A percentile compares a stretch with the other conserved stretches of the same genome.
phyloP scores from a whole-genome alignment of 1,140 invertebrate genomes.

The Brachionus angularis region DNA sequence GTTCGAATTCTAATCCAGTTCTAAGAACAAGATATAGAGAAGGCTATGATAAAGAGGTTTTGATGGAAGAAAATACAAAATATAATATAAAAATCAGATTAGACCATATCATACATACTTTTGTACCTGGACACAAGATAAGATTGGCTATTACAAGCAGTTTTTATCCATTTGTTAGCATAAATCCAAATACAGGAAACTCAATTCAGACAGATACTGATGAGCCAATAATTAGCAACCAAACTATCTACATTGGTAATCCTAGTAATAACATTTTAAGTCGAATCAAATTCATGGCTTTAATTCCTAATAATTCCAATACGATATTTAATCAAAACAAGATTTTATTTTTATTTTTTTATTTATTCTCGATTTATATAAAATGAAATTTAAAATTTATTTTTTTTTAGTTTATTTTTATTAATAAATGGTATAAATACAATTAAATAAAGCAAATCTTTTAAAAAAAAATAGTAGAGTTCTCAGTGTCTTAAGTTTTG shows the following conservation, averaged over 20 bases:
- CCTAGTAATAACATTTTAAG: neutral
- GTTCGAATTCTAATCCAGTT: neutral
- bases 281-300: conserved; percentile 1
- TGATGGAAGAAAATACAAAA: conserved; percentile 1
- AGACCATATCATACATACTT: conserved; percentile 27
- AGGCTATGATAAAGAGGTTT: conserved; percentile 34
- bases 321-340: too few species aligned
- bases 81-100: conserved; percentile 18
- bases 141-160: conserved; percentile 29
- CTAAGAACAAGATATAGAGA: conserved; percentile 29
- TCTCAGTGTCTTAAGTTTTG: too few species aligned
- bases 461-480: too few species aligned
- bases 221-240: neutral
- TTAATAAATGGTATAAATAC: too few species aligned
- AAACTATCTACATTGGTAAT: conserved; percentile 16
- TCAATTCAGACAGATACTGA: neutral
- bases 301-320: too few species aligned
- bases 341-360: too few species aligned
- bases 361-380: too few species aligned
- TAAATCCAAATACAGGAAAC: conserved; percentile 32
- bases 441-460: too few species aligned
- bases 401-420: too few species aligned
- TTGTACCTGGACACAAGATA: neutral
- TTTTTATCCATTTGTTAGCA: conserved; percentile 23
- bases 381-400: too few species aligned